These are phyloP conservation scores for Papio anubis DNA, from an alignment of 2,113 vertebrate genomes.

Conservation along the genomic window DNA sequence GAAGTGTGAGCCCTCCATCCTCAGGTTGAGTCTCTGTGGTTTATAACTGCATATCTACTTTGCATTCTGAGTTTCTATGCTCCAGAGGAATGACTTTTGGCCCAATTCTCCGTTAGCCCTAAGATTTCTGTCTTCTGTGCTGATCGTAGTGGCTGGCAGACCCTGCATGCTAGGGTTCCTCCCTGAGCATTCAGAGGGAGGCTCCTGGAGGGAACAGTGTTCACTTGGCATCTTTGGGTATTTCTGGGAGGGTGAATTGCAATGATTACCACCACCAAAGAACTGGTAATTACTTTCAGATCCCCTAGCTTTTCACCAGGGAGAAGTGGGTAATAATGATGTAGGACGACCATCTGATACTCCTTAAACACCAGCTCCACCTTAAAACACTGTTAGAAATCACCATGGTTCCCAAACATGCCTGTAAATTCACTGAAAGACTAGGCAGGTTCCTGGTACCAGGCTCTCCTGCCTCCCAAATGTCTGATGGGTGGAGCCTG, in stretches of 20 bases:
- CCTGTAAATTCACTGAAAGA: background rate
- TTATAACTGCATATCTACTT: background rate
- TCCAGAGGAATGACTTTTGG: background rate
- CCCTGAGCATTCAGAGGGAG: background rate
- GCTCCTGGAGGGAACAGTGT: background rate
- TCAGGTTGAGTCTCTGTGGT: background rate
- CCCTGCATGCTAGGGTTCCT: background rate
- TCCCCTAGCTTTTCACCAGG: background rate
- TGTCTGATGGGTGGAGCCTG: background rate
- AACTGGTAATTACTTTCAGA: background rate
- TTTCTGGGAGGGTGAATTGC: background rate
- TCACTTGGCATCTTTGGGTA: background rate
- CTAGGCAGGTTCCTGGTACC: background rate
- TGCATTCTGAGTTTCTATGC: conserved; percentile 25
- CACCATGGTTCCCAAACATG: background rate
- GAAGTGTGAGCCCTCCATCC: background rate
- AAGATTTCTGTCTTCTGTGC: background rate
- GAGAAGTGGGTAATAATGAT: background rate
- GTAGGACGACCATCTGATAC: background rate
- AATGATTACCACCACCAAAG: background rate
- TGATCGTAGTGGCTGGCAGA: background rate
- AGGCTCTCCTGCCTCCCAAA: background rate
- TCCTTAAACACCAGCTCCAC: background rate
- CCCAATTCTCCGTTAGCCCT: accelerated
- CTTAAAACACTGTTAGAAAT: background rate